phyloP scores from a whole-genome alignment of 2,113 vertebrate species.

The Oryzias melastigma region DNA sequence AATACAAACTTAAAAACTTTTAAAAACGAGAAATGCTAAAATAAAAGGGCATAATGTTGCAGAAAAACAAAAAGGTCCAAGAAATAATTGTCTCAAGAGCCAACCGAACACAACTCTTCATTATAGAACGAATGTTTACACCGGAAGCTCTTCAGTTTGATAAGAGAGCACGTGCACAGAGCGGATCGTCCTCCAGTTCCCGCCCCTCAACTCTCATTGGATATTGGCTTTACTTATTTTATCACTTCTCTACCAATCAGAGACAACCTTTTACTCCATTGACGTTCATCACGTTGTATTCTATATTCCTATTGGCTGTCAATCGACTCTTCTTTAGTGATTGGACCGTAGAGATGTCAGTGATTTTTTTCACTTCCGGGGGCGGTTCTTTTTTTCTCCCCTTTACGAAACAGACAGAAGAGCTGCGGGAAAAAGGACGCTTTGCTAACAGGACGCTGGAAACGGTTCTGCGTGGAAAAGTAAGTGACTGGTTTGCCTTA shows the following conservation, averaged over 20 bases:
- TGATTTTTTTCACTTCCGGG: conserved; percentile 60
- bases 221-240: background rate
- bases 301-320: conserved; percentile 25
- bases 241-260: background rate
- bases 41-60: too few species aligned
- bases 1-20: too few species aligned
- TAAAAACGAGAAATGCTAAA: too few species aligned
- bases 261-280: background rate
- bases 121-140: too few species aligned
- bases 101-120: too few species aligned
- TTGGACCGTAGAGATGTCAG: conserved; percentile 24
- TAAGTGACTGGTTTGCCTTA: too few species aligned
- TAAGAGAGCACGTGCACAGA: conserved; percentile 36
- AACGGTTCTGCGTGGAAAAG: too few species aligned
- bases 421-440: conserved; percentile 4
- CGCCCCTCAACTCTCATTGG: conserved; percentile 21
- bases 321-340: fast-evolving
- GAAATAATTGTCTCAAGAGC: too few species aligned
- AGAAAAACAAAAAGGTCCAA: too few species aligned
- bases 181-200: background rate
- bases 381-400: background rate
- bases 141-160: background rate
- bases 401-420: conserved; percentile 51
- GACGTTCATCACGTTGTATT: fast-evolving
- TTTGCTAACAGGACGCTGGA: background rate